Percentiles rank a stretch among this genome's conserved stretches.
Conservation (phyloP, 1,140 invertebrate species). For the Contarinia nasturtii region DNA sequence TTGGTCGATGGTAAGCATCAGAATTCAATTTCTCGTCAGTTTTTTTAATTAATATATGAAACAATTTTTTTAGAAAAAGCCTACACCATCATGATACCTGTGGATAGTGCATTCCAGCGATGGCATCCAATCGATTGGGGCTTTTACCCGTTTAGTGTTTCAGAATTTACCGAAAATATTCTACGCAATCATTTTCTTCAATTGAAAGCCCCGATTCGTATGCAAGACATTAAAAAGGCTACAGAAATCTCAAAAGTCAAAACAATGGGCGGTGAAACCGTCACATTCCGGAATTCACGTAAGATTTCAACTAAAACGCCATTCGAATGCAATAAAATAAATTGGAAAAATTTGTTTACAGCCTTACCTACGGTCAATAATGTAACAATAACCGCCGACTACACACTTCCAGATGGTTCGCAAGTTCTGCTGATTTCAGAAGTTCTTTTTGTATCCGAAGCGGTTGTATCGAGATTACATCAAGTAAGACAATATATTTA, state of each 20-base stretch:
- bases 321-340: background rate
- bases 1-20: slow-evolving; percentile 29
- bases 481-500: slow-evolving; percentile 16
- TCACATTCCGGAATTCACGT: slow-evolving; percentile 33
- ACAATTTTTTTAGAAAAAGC: slow-evolving; percentile 24
- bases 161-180: slow-evolving; percentile 38
- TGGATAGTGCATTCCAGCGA: slow-evolving; percentile 39
- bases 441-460: slow-evolving; percentile 36
- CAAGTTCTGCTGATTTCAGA: slow-evolving; percentile 39
- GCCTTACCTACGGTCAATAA: slow-evolving; percentile 32
- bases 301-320: slow-evolving; percentile 12
- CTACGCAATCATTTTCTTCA: slow-evolving; percentile 39
- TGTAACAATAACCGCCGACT: slow-evolving; percentile 33
- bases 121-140: slow-evolving; percentile 51
- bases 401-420: slow-evolving; percentile 32
- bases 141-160: slow-evolving; percentile 44
- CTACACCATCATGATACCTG: slow-evolving; percentile 40
- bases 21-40: background rate
- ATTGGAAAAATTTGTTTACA: slow-evolving; percentile 10
- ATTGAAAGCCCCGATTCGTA: slow-evolving; percentile 28
- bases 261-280: slow-evolving; percentile 32
- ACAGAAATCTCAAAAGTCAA: slow-evolving; percentile 25
- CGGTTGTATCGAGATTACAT: slow-evolving; percentile 34
- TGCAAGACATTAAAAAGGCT: slow-evolving; percentile 29
- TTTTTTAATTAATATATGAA: background rate